Conservation (phyloP, 2,797 vertebrate genomes). For the Pangasius macronema region DNA sequence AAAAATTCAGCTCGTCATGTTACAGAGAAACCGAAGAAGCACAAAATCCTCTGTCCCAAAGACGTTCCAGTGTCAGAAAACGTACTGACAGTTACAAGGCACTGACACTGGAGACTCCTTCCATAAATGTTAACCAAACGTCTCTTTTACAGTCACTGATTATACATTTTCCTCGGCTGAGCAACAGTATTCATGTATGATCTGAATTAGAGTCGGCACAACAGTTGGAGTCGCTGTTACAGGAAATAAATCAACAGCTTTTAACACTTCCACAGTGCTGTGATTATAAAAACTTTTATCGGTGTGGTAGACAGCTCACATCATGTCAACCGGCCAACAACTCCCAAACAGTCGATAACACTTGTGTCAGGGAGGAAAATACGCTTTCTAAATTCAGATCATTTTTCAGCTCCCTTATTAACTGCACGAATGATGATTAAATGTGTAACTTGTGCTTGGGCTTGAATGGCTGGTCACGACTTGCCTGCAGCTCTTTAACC, state of each 20-base stretch:
- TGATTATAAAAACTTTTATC: background rate
- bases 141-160: background rate
- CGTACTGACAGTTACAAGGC: background rate
- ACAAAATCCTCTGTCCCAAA: background rate
- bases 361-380: background rate
- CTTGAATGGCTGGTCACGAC: background rate
- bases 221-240: background rate
- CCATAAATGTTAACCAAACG: background rate
- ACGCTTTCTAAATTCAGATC: background rate
- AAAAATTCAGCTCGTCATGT: background rate
- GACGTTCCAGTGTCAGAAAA: background rate
- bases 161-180: background rate
- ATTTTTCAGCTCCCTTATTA: background rate
- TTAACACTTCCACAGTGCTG: background rate
- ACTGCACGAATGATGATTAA: background rate
- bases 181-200: background rate
- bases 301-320: background rate
- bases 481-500: background rate
- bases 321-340: background rate
- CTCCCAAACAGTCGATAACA: background rate
- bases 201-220: background rate
- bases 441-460: background rate
- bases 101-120: background rate
- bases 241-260: background rate
- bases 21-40: background rate